Evolutionary conservation across 2,888 invertebrate species (phyloP).

Genomic region (Nomada lathburiana): DNA sequence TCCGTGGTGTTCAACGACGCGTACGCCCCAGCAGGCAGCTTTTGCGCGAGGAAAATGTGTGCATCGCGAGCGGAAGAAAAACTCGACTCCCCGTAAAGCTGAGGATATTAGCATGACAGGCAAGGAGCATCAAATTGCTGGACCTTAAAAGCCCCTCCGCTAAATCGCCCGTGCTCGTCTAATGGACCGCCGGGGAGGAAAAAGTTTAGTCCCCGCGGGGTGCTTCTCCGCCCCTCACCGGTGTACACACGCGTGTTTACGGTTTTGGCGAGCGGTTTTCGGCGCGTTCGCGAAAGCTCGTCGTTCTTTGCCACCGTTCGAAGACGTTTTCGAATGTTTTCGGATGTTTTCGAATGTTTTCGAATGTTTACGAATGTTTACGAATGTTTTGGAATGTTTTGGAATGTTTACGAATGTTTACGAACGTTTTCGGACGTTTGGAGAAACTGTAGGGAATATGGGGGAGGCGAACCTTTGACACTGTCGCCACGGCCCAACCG

Average conservation of each 20-base stretch:
- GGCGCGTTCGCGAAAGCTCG: too few species aligned
- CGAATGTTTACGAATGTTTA: too few species aligned
- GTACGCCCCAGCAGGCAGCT: constrained; percentile 35
- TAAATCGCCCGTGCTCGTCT: constrained; percentile 83
- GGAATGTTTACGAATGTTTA: too few species aligned
- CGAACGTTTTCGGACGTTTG: too few species aligned
- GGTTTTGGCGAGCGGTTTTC: not conserved
- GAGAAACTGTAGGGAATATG: too few species aligned
- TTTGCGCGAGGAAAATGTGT: constrained; percentile 31
- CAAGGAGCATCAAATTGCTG: constrained; percentile 81
- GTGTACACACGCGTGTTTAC: not conserved
- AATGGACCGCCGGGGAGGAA: constrained; percentile 79
- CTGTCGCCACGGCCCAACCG: too few species aligned
- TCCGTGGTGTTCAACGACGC: constrained; percentile 54
- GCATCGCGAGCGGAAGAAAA: constrained; percentile 62
- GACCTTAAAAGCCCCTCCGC: constrained; percentile 80
- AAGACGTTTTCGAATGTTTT: too few species aligned
- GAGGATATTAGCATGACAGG: constrained; percentile 83
- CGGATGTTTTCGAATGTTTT: too few species aligned
- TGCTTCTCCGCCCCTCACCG: not conserved
- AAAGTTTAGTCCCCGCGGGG: constrained; percentile 75
- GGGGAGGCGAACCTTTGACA: too few species aligned
- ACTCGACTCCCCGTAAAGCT: constrained; percentile 71
- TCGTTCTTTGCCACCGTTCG: too few species aligned
- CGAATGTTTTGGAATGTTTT: too few species aligned